These are phyloP conservation scores for Aphaenogaster ashmeadi DNA, from an alignment of 1,140 invertebrate genomes.

Conservation along the genomic window DNA sequence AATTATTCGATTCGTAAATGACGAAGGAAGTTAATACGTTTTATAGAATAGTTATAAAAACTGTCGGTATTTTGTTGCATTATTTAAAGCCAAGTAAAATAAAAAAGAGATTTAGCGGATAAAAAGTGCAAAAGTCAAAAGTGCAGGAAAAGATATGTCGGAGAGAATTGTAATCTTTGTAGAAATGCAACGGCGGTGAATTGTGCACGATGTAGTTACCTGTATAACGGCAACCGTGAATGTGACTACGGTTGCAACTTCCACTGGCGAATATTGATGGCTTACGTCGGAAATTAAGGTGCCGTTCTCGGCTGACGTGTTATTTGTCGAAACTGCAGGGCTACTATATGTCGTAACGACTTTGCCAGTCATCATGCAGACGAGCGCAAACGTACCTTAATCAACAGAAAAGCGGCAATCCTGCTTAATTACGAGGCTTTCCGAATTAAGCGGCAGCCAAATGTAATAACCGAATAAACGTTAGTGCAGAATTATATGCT, in stretches of 20 bases:
- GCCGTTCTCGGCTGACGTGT: constrained; percentile 68
- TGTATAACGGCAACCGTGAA: constrained; percentile 91
- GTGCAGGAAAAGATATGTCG: neutral
- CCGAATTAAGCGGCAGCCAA: neutral
- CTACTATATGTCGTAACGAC: constrained; percentile 88
- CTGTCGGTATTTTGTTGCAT: neutral
- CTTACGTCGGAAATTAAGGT: constrained; percentile 49
- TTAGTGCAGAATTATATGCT: neutral
- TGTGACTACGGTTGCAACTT: constrained; percentile 91
- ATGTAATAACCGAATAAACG: constrained; percentile 26
- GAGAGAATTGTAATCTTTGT: neutral
- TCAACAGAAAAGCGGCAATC: constrained; percentile 10
- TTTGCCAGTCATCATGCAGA: constrained; percentile 96
- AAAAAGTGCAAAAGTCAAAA: neutral
- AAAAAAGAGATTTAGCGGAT: neutral
- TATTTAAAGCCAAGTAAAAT: neutral
- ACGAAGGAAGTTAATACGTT: neutral
- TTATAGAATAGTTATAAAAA: neutral
- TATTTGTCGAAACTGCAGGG: constrained; percentile 71
- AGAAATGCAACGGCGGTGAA: neutral
- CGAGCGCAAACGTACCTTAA: constrained; percentile 94
- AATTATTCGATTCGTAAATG: neutral
- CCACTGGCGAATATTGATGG: constrained; percentile 88
- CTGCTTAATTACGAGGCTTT: constrained; percentile 17
- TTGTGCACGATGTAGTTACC: constrained; percentile 84